These are phyloP conservation scores for Plecturocebus donacophilus DNA, from an alignment of 2,113 vertebrate genomes.

Conservation along the genomic window DNA sequence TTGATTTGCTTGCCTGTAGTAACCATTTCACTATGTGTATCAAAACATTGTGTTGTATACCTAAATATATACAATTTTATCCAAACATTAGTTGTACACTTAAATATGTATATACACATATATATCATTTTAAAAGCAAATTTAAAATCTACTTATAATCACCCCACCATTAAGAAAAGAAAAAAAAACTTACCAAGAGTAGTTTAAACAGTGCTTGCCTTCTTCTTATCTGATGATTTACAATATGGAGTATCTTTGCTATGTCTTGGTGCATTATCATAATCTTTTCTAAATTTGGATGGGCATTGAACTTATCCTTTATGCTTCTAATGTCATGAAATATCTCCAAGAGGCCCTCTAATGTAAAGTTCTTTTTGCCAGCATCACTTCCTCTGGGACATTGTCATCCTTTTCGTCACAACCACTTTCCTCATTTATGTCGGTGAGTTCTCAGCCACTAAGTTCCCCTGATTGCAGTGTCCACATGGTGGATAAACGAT, in stretches of 20 bases:
- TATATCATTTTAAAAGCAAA: not conserved
- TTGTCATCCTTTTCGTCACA: not conserved
- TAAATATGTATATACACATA: not conserved
- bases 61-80: not conserved
- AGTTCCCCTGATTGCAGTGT: not conserved
- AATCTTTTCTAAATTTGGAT: not conserved
- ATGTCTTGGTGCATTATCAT: not conserved
- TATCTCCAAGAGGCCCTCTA: not conserved
- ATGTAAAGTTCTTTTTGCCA: not conserved
- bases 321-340: not conserved
- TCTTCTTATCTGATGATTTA: not conserved
- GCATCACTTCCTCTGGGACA: not conserved
- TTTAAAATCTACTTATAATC: not conserved
- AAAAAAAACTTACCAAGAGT: not conserved
- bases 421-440: not conserved
- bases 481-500: not conserved
- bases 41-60: not conserved
- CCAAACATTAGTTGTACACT: not conserved
- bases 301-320: not conserved
- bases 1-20: not conserved
- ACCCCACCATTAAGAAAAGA: not conserved
- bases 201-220: not conserved
- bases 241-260: not conserved
- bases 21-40: not conserved
- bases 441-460: not conserved